These are phyloP conservation scores for Lochmaea crataegi DNA, from an alignment of 2,888 invertebrate genomes.

Conservation along the genomic window DNA sequence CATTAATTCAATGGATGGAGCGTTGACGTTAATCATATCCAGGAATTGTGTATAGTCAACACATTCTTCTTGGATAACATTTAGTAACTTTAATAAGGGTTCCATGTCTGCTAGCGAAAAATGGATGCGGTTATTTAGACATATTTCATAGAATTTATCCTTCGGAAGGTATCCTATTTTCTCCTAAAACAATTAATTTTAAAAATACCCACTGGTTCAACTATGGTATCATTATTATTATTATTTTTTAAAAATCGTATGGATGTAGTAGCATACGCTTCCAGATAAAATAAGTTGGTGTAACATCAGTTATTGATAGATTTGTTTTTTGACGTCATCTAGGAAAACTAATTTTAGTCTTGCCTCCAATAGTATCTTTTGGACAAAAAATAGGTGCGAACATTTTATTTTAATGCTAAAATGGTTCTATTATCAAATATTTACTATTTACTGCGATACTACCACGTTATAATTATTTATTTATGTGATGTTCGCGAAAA, in stretches of 20 bases:
- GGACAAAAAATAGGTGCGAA: conserved; percentile 54
- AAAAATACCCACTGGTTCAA: too few species aligned
- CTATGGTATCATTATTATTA: too few species aligned
- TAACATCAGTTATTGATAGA: conserved; percentile 26
- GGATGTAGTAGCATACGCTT: too few species aligned
- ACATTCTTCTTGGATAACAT: conserved; percentile 65
- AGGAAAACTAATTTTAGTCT: conserved; percentile 51
- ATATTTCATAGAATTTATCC: conserved; percentile 64
- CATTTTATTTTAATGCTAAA: conserved; percentile 8
- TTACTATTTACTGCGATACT: too few species aligned
- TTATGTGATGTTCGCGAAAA: too few species aligned
- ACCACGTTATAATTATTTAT: too few species aligned
- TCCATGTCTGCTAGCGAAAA: conserved; percentile 68
- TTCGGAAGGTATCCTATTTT: conserved; percentile 67
- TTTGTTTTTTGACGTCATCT: conserved; percentile 39
- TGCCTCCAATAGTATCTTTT: conserved; percentile 53
- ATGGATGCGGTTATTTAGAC: conserved; percentile 64
- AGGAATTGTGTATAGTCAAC: conserved; percentile 69
- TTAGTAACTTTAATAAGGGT: conserved; percentile 65
- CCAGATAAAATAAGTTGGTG: conserved; percentile 5
- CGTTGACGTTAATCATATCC: conserved; percentile 63
- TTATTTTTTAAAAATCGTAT: too few species aligned
- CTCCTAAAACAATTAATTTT: conserved; percentile 53
- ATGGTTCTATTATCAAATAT: too few species aligned
- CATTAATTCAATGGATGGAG: conserved; percentile 40